phyloP scores from a whole-genome alignment of 1,140 invertebrate species.

The Trachelipus rathkii region DNA sequence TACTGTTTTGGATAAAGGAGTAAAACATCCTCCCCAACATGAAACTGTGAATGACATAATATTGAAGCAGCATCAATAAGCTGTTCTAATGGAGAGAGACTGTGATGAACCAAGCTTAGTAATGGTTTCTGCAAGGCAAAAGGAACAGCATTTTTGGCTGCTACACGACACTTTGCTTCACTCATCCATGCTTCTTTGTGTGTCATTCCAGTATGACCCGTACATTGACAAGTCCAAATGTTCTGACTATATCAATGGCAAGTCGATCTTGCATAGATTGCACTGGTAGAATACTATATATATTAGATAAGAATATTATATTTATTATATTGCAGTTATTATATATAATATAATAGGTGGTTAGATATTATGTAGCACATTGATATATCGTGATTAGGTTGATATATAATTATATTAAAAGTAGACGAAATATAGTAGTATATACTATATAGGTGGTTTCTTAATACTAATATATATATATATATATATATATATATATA shows the following conservation, averaged over 20 bases:
- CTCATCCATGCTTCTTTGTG: constrained; percentile 54
- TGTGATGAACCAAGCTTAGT: constrained; percentile 52
- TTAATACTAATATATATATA: too few relatives aligned
- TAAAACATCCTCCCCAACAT: constrained; percentile 36
- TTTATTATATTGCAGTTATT: too few relatives aligned
- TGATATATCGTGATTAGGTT: too few relatives aligned
- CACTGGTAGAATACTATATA: constrained; percentile 34
- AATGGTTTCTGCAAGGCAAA: constrained; percentile 51
- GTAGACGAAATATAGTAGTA: too few relatives aligned
- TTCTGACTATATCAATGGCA: constrained; percentile 46
- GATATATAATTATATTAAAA: too few relatives aligned
- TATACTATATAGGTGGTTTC: too few relatives aligned
- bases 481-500: too few relatives aligned
- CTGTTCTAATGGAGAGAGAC: constrained; percentile 51
- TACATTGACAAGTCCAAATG: constrained; percentile 55
- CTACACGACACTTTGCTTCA: constrained; percentile 49
- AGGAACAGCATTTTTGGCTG: constrained; percentile 49
- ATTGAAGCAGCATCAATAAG: constrained; percentile 51
- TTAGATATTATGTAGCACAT: too few relatives aligned
- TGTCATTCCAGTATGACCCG: constrained; percentile 53
- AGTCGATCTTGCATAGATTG: constrained; percentile 46
- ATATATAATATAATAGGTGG: too few relatives aligned
- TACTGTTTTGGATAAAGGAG: constrained; percentile 14
- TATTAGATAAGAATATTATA: too few relatives aligned
- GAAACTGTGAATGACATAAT: constrained; percentile 35